A percentile compares a stretch with the other conserved stretches of the same genome.
Conservation (phyloP, 2,113 vertebrate species). For the Mystacornis crossleyi region DNA sequence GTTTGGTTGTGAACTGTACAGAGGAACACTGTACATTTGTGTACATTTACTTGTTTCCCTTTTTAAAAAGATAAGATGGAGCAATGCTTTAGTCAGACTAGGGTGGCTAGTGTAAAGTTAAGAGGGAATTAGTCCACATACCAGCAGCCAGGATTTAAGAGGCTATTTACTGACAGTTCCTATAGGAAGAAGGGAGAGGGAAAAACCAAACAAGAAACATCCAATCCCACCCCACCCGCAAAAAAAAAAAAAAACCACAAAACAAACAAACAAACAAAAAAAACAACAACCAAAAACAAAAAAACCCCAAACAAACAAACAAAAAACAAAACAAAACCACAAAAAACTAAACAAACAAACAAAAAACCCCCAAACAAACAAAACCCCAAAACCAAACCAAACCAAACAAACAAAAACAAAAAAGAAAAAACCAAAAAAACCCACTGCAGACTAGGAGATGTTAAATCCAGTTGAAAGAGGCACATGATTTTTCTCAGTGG, state of each 20-base stretch:
- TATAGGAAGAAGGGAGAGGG: not conserved
- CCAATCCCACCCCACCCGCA: fast-evolving
- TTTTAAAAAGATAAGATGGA: not conserved
- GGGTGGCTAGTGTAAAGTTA: not conserved
- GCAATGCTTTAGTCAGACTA: not conserved
- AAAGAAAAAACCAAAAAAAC: too few species aligned
- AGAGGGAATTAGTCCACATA: not conserved
- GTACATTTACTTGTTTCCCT: not conserved
- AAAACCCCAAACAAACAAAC: not conserved
- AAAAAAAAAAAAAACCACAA: not conserved
- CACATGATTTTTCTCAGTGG: not conserved
- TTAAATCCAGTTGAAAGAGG: not conserved
- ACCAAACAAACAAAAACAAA: too few species aligned
- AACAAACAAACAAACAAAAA: too few species aligned
- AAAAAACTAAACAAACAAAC: too few species aligned
- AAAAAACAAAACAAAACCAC: too few species aligned
- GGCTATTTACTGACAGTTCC: not conserved
- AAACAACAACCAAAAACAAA: too few species aligned
- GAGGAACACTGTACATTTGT: not conserved
- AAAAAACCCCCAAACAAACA: too few species aligned
- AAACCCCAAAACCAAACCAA: too few species aligned
- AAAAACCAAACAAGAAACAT: not conserved
- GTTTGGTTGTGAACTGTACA: not conserved
- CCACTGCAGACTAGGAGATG: too few species aligned
- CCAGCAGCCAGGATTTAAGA: not conserved